Percentiles rank a stretch among this genome's conserved stretches.
Conservation (phyloP, 2,797 vertebrate genomes). For the Gymnothorax reevesii region DNA sequence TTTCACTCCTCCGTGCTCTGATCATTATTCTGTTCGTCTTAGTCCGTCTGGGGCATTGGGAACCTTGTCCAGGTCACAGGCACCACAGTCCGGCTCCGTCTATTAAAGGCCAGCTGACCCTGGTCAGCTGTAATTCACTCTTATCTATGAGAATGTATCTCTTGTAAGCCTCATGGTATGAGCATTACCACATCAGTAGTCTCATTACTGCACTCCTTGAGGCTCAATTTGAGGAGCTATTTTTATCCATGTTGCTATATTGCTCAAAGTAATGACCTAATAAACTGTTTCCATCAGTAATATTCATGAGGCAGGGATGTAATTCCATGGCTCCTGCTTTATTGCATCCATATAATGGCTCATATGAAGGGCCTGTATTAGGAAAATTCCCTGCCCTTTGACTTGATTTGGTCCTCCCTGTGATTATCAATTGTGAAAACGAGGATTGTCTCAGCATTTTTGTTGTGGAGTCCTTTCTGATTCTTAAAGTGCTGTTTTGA, state of each 20-base stretch:
- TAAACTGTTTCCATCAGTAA: not conserved
- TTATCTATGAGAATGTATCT: slow-evolving; percentile 22
- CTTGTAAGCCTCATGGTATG: slow-evolving; percentile 14
- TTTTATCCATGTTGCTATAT: not conserved
- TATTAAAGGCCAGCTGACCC: slow-evolving; percentile 38
- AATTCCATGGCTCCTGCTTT: not conserved
- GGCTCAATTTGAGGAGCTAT: slow-evolving; percentile 11
- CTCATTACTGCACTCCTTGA: not conserved
- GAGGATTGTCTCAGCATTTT: no score
- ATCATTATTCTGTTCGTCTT: not conserved
- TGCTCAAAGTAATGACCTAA: not conserved
- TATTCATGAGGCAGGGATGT: not conserved
- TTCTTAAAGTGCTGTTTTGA: no score
- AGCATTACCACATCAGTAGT: not conserved
- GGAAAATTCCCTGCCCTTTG: no score
- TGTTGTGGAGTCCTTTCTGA: no score
- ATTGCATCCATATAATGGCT: not conserved
- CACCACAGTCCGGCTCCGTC: slow-evolving; percentile 18
- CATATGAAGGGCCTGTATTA: not conserved
- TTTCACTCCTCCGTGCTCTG: not conserved
- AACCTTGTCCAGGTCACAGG: slow-evolving; percentile 27
- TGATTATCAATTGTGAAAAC: no score
- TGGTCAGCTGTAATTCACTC: slow-evolving; percentile 29
- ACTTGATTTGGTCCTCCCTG: no score
- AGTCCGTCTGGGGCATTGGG: not conserved